A percentile compares a stretch with the other conserved stretches of the same genome.
phyloP scores from a whole-genome alignment of 2,888 invertebrate species.

The Tachina grossa region DNA sequence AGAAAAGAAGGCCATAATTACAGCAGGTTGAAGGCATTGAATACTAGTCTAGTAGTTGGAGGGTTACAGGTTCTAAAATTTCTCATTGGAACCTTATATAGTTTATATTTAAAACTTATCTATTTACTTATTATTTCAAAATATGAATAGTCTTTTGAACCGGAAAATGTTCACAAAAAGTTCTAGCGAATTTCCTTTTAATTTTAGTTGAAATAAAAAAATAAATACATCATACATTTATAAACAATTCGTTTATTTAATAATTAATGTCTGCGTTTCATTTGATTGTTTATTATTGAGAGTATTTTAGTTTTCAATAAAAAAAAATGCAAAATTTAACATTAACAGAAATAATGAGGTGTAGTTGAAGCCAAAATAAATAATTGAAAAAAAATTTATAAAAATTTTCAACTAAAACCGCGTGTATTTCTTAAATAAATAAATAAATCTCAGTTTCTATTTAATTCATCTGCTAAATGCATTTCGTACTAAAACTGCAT shows the following conservation, averaged over 20 bases:
- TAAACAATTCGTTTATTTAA: slow-evolving; percentile 17
- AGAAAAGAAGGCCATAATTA: too few relatives aligned
- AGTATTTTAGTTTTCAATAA: background rate
- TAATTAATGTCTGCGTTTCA: slow-evolving; percentile 11
- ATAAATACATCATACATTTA: slow-evolving; percentile 7
- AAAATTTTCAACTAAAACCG: background rate
- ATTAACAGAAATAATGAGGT: slow-evolving; percentile 22
- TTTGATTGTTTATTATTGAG: slow-evolving; percentile 26
- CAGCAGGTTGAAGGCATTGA: too few relatives aligned
- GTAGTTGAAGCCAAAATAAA: slow-evolving; percentile 34
- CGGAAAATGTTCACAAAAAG: background rate
- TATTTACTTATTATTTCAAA: background rate
- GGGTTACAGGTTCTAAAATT: too few relatives aligned
- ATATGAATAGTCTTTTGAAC: background rate
- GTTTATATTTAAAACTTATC: background rate
- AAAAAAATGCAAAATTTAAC: slow-evolving; percentile 5
- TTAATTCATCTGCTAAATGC: background rate
- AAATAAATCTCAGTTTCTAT: background rate
- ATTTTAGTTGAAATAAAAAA: background rate
- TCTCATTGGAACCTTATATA: too few relatives aligned
- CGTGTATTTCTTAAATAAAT: slow-evolving; percentile 1
- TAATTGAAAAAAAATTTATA: background rate
- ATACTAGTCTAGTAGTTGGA: too few relatives aligned
- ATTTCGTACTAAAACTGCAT: too few relatives aligned
- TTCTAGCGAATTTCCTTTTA: background rate